Evolutionary conservation across 2,888 invertebrate genomes (phyloP), one percentile per base, ranked within the genome.

Genomic region (Anoncus sp.): DNA sequence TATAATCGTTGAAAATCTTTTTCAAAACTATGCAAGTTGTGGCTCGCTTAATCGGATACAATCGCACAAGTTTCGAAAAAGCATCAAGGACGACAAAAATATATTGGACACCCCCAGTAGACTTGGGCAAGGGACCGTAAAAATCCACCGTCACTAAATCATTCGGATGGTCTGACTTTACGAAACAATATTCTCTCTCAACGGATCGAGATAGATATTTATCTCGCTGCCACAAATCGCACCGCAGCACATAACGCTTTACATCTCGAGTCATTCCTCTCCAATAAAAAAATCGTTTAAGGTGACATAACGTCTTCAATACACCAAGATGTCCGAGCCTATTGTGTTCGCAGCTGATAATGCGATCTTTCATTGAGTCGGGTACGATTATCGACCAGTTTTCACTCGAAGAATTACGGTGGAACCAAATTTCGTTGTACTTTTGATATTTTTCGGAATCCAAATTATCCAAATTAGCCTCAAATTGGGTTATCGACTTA

Each of bases 241-340:
- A 80, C 0, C 24, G 7, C 1, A 12, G 3, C 0, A 72, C 20
- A n/a, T 43, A 80, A 38, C 2, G n/a, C 20, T 79, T 83, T 0
- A 74, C 66, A n/a, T 78, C 72, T 10, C 27, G 7, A 9, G 51
- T 6, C 77, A 82, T 77, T 4, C 53, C 53, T 12, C 20, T 53
- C 75, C 81, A 83, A 66, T 70, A 79, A 60, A 77, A 83, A 55
- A 70, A 81, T 31, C 51, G 20, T 9, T 67, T 55, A 5, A 83
- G 10, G 59, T 83, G 75, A 4, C n/a, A 18, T 3, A 65, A 16
- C 1, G 79, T 78, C 55, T 83, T 83, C 18, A 24, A 80, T 7
- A 70, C 47, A 1, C 82, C 82, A 0, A 72, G 16, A 27, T 83
- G 81, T 1, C 81, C 79, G 5, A 82, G 18, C 22, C 70, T 9